Percentiles rank a stretch among this genome's conserved stretches.
Evolutionary conservation across 2,888 invertebrate species (phyloP).

Genomic region (Exocentrus adspersus): DNA sequence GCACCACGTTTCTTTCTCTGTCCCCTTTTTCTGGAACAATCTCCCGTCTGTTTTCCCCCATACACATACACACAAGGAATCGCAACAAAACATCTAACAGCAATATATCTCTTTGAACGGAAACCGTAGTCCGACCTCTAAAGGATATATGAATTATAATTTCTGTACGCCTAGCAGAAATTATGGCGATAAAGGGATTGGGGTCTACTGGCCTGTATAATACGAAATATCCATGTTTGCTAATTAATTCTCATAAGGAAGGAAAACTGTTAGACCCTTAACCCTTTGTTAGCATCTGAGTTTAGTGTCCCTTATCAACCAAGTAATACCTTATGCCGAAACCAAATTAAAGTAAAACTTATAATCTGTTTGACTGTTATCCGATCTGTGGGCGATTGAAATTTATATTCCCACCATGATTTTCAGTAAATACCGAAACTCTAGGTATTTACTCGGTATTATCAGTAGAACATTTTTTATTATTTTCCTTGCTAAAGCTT

Average conservation of each 20-base stretch:
- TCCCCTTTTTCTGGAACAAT: no score
- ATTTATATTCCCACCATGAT: no score
- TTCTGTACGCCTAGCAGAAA: conserved; percentile 30
- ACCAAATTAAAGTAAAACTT: neutral
- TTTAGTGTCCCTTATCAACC: conserved; percentile 31
- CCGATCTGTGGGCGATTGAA: neutral
- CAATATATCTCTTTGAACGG: conserved; percentile 29
- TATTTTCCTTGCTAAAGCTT: no score
- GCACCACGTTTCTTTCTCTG: no score
- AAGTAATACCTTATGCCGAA: neutral
- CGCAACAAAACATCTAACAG: conserved; percentile 25
- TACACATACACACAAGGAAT: neutral
- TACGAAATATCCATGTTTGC: conserved; percentile 16
- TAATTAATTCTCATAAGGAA: conserved; percentile 39
- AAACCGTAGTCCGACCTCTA: conserved; percentile 34
- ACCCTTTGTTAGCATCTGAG: conserved; percentile 34
- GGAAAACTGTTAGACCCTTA: conserved; percentile 35
- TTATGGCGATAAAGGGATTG: conserved; percentile 30
- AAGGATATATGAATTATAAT: conserved; percentile 39
- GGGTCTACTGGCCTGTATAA: conserved; percentile 25
- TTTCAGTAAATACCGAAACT: no score
- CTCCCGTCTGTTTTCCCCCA: neutral
- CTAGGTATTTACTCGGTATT: no score
- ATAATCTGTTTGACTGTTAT: neutral
- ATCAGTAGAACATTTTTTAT: no score